A percentile compares a stretch with the other conserved stretches of the same genome.
Conservation (phyloP, 2,888 invertebrate genomes). For the Macaria notata region DNA sequence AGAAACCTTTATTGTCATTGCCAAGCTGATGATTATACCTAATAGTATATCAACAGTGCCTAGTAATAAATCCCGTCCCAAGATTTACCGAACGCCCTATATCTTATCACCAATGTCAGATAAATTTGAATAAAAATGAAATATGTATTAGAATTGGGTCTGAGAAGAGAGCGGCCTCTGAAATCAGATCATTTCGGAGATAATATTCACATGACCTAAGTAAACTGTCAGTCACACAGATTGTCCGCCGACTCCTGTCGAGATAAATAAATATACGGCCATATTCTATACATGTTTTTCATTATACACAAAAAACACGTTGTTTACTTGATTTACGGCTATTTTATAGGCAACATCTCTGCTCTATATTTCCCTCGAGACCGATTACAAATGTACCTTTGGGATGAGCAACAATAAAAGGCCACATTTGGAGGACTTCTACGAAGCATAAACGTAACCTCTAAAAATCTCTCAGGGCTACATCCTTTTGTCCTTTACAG, state of each 20-base stretch:
- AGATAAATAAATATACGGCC: too few relatives aligned
- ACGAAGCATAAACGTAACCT: constrained; percentile 14
- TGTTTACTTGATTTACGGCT: too few relatives aligned
- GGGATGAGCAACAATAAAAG: constrained; percentile 10
- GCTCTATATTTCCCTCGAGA: constrained; percentile 9
- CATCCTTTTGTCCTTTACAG: constrained; percentile 10
- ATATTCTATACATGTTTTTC: too few relatives aligned
- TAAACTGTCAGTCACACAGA: constrained; percentile 11
- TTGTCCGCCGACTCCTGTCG: constrained; percentile 1
- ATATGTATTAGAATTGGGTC: neutral
- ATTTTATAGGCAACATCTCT: constrained; percentile 1
- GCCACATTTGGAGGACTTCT: constrained; percentile 2
- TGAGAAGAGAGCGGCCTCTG: constrained; percentile 1
- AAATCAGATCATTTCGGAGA: constrained; percentile 4
- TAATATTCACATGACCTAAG: constrained; percentile 21
- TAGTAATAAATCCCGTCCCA: too few relatives aligned
- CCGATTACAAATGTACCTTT: neutral
- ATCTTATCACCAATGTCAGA: constrained; percentile 7
- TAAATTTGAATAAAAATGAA: neutral
- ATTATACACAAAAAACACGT: too few relatives aligned
- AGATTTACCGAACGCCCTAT: too few relatives aligned
- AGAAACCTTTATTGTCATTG: too few relatives aligned
- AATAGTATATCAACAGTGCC: too few relatives aligned
- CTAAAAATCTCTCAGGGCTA: constrained; percentile 17
- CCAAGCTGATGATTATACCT: too few relatives aligned